Percentiles rank a stretch among this genome's conserved stretches.
Evolutionary conservation across 2,113 vertebrate species (phyloP).

Genomic region (Pitta sordida): DNA sequence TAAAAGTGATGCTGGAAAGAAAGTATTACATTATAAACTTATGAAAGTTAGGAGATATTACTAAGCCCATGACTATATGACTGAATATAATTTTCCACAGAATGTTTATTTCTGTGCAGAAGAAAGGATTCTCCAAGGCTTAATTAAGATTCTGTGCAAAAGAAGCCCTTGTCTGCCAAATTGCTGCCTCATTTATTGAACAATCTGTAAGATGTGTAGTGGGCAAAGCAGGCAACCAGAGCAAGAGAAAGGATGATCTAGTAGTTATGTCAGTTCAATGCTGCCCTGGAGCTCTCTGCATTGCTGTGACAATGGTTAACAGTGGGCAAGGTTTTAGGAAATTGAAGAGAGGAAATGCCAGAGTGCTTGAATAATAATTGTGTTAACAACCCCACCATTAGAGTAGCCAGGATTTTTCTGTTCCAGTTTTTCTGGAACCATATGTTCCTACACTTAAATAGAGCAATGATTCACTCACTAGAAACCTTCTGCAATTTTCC

Average conservation of each 20-base stretch:
- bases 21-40: neutral
- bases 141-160: neutral
- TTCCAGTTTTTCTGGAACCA: neutral
- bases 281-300: neutral
- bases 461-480: neutral
- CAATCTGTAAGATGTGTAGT: neutral
- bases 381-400: neutral
- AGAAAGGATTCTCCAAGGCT: neutral
- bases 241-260: neutral
- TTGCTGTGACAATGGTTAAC: neutral
- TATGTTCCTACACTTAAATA: neutral
- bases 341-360: neutral
- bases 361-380: neutral
- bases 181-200: neutral
- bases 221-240: neutral
- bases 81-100: neutral
- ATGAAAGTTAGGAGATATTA: neutral
- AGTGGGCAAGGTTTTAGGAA: neutral
- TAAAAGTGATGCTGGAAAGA: neutral
- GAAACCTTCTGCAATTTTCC: neutral
- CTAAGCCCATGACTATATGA: neutral
- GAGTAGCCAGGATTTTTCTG: neutral
- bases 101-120: neutral
- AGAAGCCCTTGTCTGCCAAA: neutral
- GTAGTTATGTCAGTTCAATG: neutral